Evolutionary conservation across 2,797 vertebrate genomes (phyloP).

Genomic region (Podarcis lilfordi): DNA sequence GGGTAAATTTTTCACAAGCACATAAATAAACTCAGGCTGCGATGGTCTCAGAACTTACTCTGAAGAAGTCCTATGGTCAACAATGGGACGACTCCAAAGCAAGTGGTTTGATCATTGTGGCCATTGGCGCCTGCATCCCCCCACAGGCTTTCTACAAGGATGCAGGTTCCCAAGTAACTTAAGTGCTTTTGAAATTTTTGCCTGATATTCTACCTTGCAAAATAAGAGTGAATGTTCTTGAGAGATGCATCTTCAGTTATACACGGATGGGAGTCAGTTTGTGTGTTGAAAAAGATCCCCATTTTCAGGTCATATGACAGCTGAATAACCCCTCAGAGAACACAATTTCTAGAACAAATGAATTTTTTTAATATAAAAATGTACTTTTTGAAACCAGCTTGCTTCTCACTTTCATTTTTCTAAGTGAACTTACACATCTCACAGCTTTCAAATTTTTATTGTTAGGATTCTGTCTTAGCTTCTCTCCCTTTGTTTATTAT

Average conservation of each 20-base stretch:
- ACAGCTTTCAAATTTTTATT: background rate
- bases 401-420: background rate
- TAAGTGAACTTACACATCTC: background rate
- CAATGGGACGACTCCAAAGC: background rate
- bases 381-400: background rate
- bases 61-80: background rate
- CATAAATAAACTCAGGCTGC: background rate
- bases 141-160: background rate
- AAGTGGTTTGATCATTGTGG: background rate
- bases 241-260: slow-evolving; percentile 50
- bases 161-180: background rate
- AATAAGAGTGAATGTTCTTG: background rate
- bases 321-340: background rate
- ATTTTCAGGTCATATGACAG: slow-evolving; percentile 28
- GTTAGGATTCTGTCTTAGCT: background rate
- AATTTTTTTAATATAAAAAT: background rate
- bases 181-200: slow-evolving; percentile 1
- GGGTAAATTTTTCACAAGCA: slow-evolving; percentile 1
- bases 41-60: background rate
- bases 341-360: background rate
- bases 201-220: background rate
- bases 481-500: background rate
- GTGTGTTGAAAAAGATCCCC: slow-evolving; percentile 17
- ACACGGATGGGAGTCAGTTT: slow-evolving; percentile 23
- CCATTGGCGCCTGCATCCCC: background rate